Evolutionary conservation across 2,797 vertebrate species (phyloP), one percentile per base, ranked within the genome.

Genomic region (Sebastes steindachneri): DNA sequence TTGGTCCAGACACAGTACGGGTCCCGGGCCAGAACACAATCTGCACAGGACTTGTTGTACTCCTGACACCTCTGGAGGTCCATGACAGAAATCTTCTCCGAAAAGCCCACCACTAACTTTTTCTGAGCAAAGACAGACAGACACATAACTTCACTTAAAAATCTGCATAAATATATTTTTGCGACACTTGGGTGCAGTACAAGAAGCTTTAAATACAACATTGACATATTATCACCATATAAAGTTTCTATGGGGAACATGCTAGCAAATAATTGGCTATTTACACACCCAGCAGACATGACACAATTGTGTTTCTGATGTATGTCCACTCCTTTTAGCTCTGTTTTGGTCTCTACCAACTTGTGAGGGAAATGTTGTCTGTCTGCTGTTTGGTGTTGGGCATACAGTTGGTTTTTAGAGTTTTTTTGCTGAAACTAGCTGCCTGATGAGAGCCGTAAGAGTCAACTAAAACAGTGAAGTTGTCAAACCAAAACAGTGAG

Each of bases 1-100:
- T 74, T 0, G 2, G 91, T 93, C 96, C 96, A 97, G 21, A 94
- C 91, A 69, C 96, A 97, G 90, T 96, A 96, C 0, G 96, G 96
- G 55, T 97, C 96, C 7, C 93, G 93, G 3, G 96, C 93, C 83
- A 96, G 89, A 57, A 97, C 91, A 68, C 96, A 97, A 0, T 93
- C 92, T 31, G 73, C 70, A 77, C 96, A 96, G 53, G 94, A 95
- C 3, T 15, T 8, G 51, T 89, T 92, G 79, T 96, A 96, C 4
- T 91, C 60, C 12, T 92, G 66, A 82, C 96, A 97, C n/a, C 48
- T 91, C 77, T 93, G 90, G 14, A 96, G 93, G 69, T 96, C 93
- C 75, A 96, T 21, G 0, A 74, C 67, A 1, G 80, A 88, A 21
- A 96, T 85, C 63, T 94, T 91, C n/a, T 93, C 94, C 2, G 90